Evolutionary conservation across 2,113 vertebrate genomes (phyloP), one percentile per base, ranked within the genome.

Genomic region (Morone chrysops): DNA sequence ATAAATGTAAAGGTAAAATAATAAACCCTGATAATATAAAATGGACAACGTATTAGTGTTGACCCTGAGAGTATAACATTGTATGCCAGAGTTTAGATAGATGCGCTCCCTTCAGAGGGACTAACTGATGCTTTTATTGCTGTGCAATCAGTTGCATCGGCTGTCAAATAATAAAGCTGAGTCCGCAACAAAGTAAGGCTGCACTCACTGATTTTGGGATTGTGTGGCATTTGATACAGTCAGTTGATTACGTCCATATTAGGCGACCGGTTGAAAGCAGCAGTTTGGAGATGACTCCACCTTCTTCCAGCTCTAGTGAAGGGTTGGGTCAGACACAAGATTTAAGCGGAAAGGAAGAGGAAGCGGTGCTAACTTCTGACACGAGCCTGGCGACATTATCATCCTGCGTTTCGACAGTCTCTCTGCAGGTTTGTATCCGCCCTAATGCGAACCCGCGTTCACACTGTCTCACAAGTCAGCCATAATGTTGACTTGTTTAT

Each of bases 261-360:
- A 41, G 86, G 84, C 73, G 77, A 78, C 83, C 12, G 56, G 5
- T 18, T 75, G 36, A 5, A 31, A 31, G 31, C 6, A n/a, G 56
- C 54, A 17, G 54, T 5, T 5, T 1, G 1, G 47, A 67, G 20
- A 41, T 87, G 83, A 90, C 91, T 94, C 93, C 93, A 92, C 93
- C 92, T 91, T 86, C 75, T 78, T 40, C 20, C 66, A 65, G 81
- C 70, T 88, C 20, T 79, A 80, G 80, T 80, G 53, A 67, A 81
- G 89, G 89, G 89, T 0, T 85, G 59, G 85, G 75, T 87, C 72
- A 13, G 10, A 67, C 53, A 68, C 60, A 86, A 86, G 79, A 77
- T 82, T 89, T 68, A 71, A 85, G 75, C 61, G 40, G 81, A 78
- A 25, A 73, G 54, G 72, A 87, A 87, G 89, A 90, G 87, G 82